phyloP scores from a whole-genome alignment of 2,113 vertebrate species.

The Maccullochella peelii region DNA sequence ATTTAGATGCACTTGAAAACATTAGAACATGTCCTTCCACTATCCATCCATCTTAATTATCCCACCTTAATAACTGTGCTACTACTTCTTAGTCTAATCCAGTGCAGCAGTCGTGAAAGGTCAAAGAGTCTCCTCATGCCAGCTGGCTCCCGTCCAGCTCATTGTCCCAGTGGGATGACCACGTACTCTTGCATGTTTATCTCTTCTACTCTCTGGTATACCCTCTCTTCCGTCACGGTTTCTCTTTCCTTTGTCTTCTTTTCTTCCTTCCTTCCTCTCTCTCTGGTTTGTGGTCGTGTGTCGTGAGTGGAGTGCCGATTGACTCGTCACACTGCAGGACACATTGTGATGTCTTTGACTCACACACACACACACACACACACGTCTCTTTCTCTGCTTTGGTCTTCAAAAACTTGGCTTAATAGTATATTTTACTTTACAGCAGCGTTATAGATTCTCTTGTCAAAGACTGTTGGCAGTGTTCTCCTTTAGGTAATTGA shows the following conservation, averaged over 20 bases:
- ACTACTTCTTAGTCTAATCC: conserved; percentile 37
- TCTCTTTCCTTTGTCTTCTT: neutral
- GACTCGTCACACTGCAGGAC: neutral
- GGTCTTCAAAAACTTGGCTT: too few species aligned
- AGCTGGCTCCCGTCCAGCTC: conserved; percentile 47
- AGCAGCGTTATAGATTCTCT: conserved; percentile 8
- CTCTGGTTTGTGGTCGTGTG: neutral
- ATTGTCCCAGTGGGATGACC: neutral
- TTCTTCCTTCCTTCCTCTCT: neutral
- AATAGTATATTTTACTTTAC: conserved; percentile 13
- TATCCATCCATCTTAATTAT: conserved; percentile 22
- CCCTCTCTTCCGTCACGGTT: neutral
- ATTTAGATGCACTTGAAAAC: neutral
- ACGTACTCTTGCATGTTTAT: neutral
- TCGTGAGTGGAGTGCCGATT: conserved; percentile 24
- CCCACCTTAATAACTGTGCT: conserved; percentile 10
- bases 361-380: too few species aligned
- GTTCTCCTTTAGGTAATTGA: neutral
- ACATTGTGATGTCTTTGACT: neutral
- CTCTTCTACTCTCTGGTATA: neutral
- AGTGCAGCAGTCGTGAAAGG: conserved; percentile 26
- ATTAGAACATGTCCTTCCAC: neutral
- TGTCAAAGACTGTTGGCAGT: neutral
- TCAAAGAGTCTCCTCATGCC: conserved; percentile 15
- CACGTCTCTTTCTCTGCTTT: too few species aligned